These are phyloP conservation scores for Nineta flava DNA, from an alignment of 2,888 invertebrate species.

Conservation along the genomic window DNA sequence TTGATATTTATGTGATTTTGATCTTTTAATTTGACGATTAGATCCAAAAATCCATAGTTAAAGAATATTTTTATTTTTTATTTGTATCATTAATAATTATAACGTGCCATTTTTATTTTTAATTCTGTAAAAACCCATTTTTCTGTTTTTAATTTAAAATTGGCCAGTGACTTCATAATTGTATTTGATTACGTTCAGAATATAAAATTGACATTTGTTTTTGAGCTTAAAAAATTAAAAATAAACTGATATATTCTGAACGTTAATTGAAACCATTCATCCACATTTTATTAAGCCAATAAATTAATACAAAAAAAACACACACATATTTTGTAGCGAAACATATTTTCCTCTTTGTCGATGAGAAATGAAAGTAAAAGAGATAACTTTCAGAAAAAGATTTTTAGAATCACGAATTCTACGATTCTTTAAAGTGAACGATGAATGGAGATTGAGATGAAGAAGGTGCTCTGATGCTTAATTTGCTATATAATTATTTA, in stretches of 20 bases:
- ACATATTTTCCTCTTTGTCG: too few species aligned
- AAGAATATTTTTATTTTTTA: not conserved
- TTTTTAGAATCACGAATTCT: too few species aligned
- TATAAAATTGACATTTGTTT: too few species aligned
- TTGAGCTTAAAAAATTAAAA: too few species aligned
- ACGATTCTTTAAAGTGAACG: too few species aligned
- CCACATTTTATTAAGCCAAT: too few species aligned
- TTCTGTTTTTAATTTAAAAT: not conserved
- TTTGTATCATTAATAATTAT: not conserved
- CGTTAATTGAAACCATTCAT: too few species aligned
- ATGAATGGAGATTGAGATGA: not conserved
- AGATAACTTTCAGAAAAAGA: too few species aligned
- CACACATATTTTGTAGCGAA: too few species aligned
- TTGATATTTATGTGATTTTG: not conserved
- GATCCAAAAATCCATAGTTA: not conserved
- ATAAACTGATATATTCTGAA: not conserved
- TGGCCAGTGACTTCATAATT: not conserved
- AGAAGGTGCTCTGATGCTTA: not conserved
- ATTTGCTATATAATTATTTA: not conserved
- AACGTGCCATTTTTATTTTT: not conserved
- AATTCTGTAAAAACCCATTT: not conserved
- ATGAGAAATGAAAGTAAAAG: too few species aligned
- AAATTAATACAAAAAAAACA: too few species aligned
- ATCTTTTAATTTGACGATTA: not conserved
- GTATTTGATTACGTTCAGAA: not conserved